A percentile compares a stretch with the other conserved stretches of the same genome.
phyloP scores from a whole-genome alignment of 2,797 vertebrate species.

The Lycodopsis pacificus region DNA sequence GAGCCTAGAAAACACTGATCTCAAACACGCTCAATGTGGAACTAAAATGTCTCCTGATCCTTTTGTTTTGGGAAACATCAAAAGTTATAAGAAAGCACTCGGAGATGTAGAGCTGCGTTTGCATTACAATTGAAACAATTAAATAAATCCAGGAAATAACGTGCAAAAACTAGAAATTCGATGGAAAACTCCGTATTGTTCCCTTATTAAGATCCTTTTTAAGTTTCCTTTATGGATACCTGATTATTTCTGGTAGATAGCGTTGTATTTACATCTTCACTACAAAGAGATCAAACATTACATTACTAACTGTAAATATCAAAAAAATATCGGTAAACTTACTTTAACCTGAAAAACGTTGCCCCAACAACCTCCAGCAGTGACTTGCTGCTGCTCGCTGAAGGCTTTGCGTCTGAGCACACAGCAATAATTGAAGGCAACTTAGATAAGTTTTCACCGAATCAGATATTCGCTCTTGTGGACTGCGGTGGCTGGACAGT shows the following conservation, averaged over 20 bases:
- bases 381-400: background rate
- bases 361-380: background rate
- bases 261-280: background rate
- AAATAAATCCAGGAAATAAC: background rate
- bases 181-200: background rate
- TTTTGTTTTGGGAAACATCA: slow-evolving; percentile 8
- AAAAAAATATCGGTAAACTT: background rate
- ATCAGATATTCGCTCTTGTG: no score
- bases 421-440: background rate
- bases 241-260: background rate
- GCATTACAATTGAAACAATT: background rate
- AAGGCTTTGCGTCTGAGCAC: background rate
- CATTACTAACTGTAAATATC: background rate
- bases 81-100: background rate
- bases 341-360: background rate
- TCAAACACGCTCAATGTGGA: background rate
- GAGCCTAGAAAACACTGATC: background rate
- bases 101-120: background rate
- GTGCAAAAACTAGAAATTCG: background rate
- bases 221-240: background rate
- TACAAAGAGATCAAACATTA: no score
- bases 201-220: background rate
- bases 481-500: no score
- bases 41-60: background rate
- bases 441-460: background rate